These are phyloP conservation scores for Spisula subtruncata DNA, from an alignment of 2,888 invertebrate genomes.

Conservation along the genomic window DNA sequence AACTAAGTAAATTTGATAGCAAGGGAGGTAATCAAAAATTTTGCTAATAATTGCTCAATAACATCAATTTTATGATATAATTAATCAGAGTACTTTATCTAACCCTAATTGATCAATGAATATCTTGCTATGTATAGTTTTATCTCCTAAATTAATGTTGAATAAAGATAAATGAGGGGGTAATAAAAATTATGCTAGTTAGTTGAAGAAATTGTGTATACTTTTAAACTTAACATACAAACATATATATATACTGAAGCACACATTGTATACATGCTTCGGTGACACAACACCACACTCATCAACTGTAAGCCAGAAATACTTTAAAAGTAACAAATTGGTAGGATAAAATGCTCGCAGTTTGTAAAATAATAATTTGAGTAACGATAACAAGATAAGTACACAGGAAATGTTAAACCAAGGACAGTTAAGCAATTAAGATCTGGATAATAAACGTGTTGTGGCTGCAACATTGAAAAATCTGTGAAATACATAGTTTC, in stretches of 20 bases:
- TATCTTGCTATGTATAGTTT: too few species aligned
- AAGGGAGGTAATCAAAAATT: too few species aligned
- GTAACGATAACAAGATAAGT: too few species aligned
- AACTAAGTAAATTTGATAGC: too few species aligned
- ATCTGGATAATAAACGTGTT: constrained; percentile 8
- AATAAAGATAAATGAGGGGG: too few species aligned
- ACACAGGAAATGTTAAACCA: background rate
- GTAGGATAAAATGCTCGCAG: background rate
- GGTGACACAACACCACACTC: background rate
- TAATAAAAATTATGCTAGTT: too few species aligned
- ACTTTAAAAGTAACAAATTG: background rate
- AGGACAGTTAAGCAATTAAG: background rate
- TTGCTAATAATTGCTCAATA: too few species aligned
- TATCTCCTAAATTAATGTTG: too few species aligned
- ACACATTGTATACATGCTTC: constrained; percentile 4
- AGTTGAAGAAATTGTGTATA: too few species aligned
- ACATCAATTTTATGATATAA: too few species aligned
- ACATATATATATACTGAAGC: background rate
- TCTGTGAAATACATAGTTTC: background rate
- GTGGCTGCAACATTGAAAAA: background rate
- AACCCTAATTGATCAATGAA: too few species aligned
- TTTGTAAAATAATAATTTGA: background rate
- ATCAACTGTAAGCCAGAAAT: background rate
- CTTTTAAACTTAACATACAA: background rate
- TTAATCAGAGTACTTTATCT: too few species aligned